phyloP scores from a whole-genome alignment of 2,113 vertebrate species.

The Cynopterus brachyotis region DNA sequence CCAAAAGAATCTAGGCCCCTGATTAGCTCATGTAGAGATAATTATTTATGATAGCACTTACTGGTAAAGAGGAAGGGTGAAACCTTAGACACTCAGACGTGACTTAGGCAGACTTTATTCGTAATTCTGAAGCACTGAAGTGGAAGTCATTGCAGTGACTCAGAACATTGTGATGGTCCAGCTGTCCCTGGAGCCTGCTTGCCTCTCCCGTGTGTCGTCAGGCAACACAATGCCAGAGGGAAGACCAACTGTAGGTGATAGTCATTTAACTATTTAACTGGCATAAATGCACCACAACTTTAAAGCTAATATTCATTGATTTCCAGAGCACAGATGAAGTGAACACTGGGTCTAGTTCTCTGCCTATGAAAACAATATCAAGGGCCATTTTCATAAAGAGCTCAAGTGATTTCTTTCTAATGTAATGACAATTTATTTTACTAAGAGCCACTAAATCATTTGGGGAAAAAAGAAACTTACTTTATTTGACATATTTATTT shows the following conservation, averaged over 20 bases:
- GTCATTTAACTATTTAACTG: background rate
- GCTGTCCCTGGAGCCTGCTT: conserved; percentile 40
- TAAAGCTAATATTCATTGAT: background rate
- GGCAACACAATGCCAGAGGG: conserved; percentile 71
- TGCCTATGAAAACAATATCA: background rate
- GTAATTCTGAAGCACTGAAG: conserved; percentile 37
- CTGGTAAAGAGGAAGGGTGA: conserved; percentile 61
- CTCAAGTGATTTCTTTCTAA: background rate
- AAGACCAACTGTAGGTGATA: background rate
- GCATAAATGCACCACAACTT: background rate
- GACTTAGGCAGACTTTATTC: conserved; percentile 64
- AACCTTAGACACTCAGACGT: conserved; percentile 56
- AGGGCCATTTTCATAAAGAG: background rate
- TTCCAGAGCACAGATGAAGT: background rate
- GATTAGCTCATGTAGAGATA: background rate
- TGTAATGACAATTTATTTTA: background rate
- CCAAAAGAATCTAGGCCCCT: background rate
- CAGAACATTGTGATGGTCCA: conserved; percentile 77
- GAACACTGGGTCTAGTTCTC: too few relatives aligned
- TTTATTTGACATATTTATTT: background rate
- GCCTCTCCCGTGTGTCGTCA: conserved; percentile 42
- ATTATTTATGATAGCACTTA: conserved; percentile 56
- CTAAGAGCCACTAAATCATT: background rate
- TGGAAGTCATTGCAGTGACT: conserved; percentile 63
- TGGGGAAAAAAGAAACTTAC: background rate